Conservation (phyloP, 2,113 vertebrate species). For the Fulmarus glacialis region DNA sequence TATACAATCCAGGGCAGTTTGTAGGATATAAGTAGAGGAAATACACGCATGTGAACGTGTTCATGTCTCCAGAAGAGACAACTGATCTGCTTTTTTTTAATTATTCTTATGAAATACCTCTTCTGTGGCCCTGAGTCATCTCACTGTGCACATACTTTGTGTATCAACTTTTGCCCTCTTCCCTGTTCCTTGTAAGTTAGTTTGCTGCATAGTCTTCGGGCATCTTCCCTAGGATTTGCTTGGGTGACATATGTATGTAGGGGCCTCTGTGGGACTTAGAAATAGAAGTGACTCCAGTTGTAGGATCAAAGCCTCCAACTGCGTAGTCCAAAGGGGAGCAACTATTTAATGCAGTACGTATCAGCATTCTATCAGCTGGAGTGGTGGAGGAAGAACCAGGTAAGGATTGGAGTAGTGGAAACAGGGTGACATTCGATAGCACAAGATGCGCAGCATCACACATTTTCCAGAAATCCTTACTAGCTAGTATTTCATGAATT, state of each 20-base stretch:
- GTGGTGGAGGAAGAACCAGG: background rate
- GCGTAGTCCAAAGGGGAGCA: background rate
- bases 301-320: background rate
- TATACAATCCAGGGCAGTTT: background rate
- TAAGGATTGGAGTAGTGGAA: background rate
- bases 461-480: background rate
- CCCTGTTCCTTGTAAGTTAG: background rate
- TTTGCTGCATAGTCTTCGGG: background rate
- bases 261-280: background rate
- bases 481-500: background rate
- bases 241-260: background rate
- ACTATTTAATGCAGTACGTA: background rate
- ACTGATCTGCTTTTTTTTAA: background rate
- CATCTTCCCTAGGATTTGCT: background rate
- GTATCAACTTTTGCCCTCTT: background rate
- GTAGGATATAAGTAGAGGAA: background rate
- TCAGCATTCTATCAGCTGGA: background rate
- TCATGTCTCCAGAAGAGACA: background rate
- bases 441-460: background rate
- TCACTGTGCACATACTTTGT: background rate
- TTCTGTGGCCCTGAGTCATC: background rate
- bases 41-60: background rate
- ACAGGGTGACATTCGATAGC: background rate
- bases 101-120: background rate
- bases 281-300: background rate